Evolutionary conservation across 2,888 invertebrate genomes (phyloP), one percentile per base, ranked within the genome.

Genomic region (Nymphalis urticae): DNA sequence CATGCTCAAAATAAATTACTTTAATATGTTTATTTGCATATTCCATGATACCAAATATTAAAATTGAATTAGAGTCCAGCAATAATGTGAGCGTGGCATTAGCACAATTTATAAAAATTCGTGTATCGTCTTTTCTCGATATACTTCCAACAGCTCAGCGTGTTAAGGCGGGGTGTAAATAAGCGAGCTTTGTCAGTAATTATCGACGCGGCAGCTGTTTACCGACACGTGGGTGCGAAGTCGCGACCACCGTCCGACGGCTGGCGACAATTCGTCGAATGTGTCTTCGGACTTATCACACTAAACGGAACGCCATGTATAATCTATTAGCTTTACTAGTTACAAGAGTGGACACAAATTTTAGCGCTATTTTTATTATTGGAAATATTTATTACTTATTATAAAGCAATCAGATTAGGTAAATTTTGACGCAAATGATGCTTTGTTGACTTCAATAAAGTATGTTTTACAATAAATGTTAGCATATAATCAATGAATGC

Each of bases 171-270:
- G 81, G 77, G 79, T 69, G 74, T 82, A 90, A 89, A 91, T 81
- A 90, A 62, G 71, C 76, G 77, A 84, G 84, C 89, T 87, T 91
- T 91, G 92, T 90, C 85, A 83, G 89, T 88, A 86, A 92, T 90
- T 92, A 90, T 85, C 89, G 83, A 75, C 75, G 82, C 87, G 79
- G 92, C 89, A 88, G 88, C 89, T 89, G 87, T 92, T 90, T 87
- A 82, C 80, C 79, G 75, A 82, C 91, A 89, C 90, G 84, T 88
- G 77, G 86, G 92, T 91, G 92, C 86, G 90, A 92, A 91, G 87
- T 86, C 87, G 83, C 92, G 92, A 92, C 92, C 92, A 91, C 92
- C 92, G 90, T 80, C 85, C 83, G 83, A 75, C 84, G 82, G 77
- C 79, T 79, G 83, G 81, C 83, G 86, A 86, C 86, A 85, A 79